A percentile compares a stretch with the other conserved stretches of the same genome.
These are phyloP conservation scores for Nebria ingens DNA, from an alignment of 1,140 invertebrate species.

Conservation along the genomic window DNA sequence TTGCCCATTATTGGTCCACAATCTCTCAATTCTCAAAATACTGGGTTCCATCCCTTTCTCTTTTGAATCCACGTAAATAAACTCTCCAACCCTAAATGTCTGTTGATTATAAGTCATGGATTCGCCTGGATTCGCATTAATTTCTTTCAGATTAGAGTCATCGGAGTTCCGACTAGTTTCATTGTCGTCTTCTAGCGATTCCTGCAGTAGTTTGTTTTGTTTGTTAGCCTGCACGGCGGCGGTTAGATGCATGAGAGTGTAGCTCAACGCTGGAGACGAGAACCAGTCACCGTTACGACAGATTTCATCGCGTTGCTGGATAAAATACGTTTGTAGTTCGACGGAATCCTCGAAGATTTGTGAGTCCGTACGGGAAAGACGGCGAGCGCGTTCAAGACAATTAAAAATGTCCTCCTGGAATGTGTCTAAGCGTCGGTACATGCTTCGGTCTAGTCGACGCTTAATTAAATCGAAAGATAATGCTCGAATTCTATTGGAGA, in stretches of 20 bases:
- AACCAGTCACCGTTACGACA: slow-evolving; percentile 71
- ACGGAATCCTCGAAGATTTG: slow-evolving; percentile 88
- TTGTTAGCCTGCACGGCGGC: slow-evolving; percentile 64
- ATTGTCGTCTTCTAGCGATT: slow-evolving; percentile 65
- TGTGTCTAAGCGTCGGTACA: slow-evolving; percentile 84
- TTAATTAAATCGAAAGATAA: slow-evolving; percentile 80
- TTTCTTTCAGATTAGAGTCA: slow-evolving; percentile 30
- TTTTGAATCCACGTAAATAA: slow-evolving; percentile 76
- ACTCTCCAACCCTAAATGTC: slow-evolving; percentile 74
- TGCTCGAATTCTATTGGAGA: slow-evolving; percentile 53
- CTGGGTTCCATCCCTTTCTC: slow-evolving; percentile 68
- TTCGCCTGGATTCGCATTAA: slow-evolving; percentile 30
- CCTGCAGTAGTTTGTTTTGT: slow-evolving; percentile 64
- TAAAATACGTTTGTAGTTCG: slow-evolving; percentile 87
- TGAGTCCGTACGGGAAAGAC: slow-evolving; percentile 80
- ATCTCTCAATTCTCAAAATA: slow-evolving; percentile 79
- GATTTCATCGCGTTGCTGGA: slow-evolving; percentile 62
- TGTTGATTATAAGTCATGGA: slow-evolving; percentile 59
- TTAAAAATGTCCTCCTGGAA: slow-evolving; percentile 97
- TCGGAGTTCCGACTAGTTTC: slow-evolving; percentile 38
- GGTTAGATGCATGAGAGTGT: slow-evolving; percentile 61
- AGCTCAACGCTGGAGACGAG: slow-evolving; percentile 76
- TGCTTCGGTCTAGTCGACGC: slow-evolving; percentile 69
- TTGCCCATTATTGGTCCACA: slow-evolving; percentile 74
- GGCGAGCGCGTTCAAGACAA: slow-evolving; percentile 81